phyloP scores from a whole-genome alignment of 2,888 invertebrate species.

The Resseliella maxima region DNA sequence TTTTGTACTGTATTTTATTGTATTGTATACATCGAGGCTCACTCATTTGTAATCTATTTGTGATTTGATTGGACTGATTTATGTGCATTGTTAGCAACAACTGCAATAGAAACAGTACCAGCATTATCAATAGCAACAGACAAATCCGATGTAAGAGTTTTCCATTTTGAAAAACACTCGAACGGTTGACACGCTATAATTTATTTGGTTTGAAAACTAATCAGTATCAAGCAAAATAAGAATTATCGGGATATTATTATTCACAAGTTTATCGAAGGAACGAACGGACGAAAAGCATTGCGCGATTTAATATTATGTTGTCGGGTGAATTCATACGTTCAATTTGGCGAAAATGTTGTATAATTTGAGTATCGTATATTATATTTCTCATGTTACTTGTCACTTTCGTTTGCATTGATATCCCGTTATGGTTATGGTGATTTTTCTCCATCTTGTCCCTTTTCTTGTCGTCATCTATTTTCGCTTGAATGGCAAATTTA shows the following conservation, averaged over 20 bases:
- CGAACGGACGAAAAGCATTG: neutral
- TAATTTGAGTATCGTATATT: neutral
- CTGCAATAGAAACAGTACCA: no score
- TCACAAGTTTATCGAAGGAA: neutral
- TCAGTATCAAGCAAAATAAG: slow-evolving; percentile 10
- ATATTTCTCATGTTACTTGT: neutral
- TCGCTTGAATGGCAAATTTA: slow-evolving; percentile 27
- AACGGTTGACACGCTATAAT: neutral
- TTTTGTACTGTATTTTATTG: neutral
- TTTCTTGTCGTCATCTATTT: neutral
- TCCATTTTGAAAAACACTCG: neutral
- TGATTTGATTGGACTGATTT: neutral
- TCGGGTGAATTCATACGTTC: slow-evolving; percentile 2
- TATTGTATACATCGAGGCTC: neutral
- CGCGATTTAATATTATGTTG: neutral
- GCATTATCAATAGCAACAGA: no score
- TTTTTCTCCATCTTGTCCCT: neutral
- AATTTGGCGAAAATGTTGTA: neutral
- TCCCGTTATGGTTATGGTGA: neutral
- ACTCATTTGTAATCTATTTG: neutral
- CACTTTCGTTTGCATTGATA: neutral
- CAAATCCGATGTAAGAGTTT: neutral
- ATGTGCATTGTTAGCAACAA: slow-evolving; percentile 31
- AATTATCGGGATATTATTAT: neutral
- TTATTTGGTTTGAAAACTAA: slow-evolving; percentile 20